Evolutionary conservation across 2,888 invertebrate species (phyloP).

Genomic region (Galerucella nymphaeae): DNA sequence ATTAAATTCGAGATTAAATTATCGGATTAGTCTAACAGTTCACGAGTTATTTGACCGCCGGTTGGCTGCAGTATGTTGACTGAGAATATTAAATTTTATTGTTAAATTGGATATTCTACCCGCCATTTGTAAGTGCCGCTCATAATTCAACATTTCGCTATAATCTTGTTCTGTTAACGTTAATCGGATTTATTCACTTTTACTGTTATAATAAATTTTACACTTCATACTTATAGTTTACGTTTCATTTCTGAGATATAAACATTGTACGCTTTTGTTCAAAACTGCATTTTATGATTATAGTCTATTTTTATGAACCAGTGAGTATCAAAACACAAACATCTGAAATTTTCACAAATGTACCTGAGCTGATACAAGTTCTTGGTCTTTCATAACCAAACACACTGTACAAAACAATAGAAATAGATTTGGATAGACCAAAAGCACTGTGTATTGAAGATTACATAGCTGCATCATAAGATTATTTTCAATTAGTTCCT

Average conservation of each 20-base stretch:
- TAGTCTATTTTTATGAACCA: no score
- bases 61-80: constrained; percentile 56
- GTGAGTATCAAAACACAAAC: no score
- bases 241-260: not conserved
- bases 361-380: no score
- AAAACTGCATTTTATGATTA: not conserved
- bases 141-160: constrained; percentile 50
- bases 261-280: no score
- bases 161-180: constrained; percentile 51
- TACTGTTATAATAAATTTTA: constrained; percentile 45
- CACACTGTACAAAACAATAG: no score
- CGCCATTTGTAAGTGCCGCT: constrained; percentile 33
- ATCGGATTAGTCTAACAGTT: constrained; percentile 56
- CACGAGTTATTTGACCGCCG: constrained; percentile 55
- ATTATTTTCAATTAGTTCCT: no score
- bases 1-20: constrained; percentile 54
- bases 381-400: no score
- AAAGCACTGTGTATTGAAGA: no score
- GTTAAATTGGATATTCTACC: constrained; percentile 57
- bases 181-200: constrained; percentile 48
- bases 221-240: constrained; percentile 10
- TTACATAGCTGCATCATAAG: no score
- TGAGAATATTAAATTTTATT: constrained; percentile 60
- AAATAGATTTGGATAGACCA: no score
- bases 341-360: no score